phyloP scores from a whole-genome alignment of 2,888 invertebrate genomes.

The Cryptophagus acutangulus region DNA sequence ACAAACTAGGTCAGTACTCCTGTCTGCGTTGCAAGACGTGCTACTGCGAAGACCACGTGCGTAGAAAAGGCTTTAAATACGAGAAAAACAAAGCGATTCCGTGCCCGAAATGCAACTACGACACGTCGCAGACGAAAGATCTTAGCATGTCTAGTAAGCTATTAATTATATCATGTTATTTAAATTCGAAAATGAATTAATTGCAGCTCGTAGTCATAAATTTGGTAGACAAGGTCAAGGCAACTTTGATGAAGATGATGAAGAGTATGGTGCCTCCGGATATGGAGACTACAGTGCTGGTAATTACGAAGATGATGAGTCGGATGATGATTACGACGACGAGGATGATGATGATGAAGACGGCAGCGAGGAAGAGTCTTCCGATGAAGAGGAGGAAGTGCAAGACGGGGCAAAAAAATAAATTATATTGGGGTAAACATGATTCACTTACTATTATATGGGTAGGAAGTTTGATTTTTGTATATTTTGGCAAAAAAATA shows the following conservation, averaged over 20 bases:
- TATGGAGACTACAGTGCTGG: conserved; percentile 53
- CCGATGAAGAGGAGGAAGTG: background rate
- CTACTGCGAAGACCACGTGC: conserved; percentile 95
- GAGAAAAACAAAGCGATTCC: conserved; percentile 79
- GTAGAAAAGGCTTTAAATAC: conserved; percentile 85
- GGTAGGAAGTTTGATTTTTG: too few relatives aligned
- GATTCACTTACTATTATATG: too few relatives aligned
- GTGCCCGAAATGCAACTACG: conserved; percentile 91
- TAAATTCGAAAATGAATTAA: conserved; percentile 11
- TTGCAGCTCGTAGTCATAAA: conserved; percentile 75
- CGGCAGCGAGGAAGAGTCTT: conserved; percentile 17
- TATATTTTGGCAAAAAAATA: too few relatives aligned
- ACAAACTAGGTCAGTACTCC: conserved; percentile 90
- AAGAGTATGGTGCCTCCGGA: conserved; percentile 41
- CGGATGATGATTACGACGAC: conserved; percentile 29
- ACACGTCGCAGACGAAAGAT: conserved; percentile 90
- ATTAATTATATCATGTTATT: background rate
- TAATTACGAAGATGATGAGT: conserved; percentile 41
- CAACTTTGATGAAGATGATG: conserved; percentile 50
- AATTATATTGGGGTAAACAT: background rate
- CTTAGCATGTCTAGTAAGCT: conserved; percentile 89
- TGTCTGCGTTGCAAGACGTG: conserved; percentile 94
- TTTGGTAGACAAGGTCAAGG: conserved; percentile 80
- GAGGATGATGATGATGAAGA: conserved; percentile 20
- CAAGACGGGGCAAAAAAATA: background rate